Evolutionary conservation across 2,888 invertebrate genomes (phyloP), one percentile per base, ranked within the genome.

Genomic region (Parnassius apollo): DNA sequence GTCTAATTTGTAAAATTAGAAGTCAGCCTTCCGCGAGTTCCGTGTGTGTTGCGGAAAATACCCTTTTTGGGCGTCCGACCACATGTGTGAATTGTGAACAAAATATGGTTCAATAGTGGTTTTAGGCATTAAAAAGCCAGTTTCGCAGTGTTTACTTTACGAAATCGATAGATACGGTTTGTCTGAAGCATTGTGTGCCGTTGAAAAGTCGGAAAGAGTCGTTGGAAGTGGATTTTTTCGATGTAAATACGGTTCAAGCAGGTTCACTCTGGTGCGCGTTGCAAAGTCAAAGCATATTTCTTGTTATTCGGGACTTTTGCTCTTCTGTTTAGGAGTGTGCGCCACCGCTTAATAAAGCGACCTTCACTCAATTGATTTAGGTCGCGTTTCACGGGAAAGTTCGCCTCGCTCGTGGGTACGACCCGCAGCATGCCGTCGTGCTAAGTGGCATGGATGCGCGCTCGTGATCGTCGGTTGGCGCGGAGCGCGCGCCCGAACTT

Each of bases 41-140:
- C 90, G 91, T 91, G 88, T 88, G 85, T 88, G 85, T 87, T 89
- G 90, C 87, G 89, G 93, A 93, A 93, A 93, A 93, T 93, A 93
- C 93, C 93, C 93, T 93, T 93, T 91, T 93, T 93, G 93, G 94
- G 93, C 93, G 93, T 93, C 93, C 92, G 91, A 93, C 93, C 94
- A 93, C 94, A 94, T 94, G 94, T 93, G 93, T 93, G 91, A 84
- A 86, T 87, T 81, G 88, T 86, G 88, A 89, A 88, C 88, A 87
- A 90, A 89, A 85, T 91, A 90, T 83, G 88, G 85, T 87, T 88
- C 82, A 85, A 70, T 76, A 81, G 88, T 88, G 87, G 88, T 82
- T 88, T 86, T 78, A 81, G 78, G 80, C 74, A 75, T 70, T 72
- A 73, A 78, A 74, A 79, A 79, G 72, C 75, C 71, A 71, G 80